Base-by-base conservation (phyloP, 2,888 invertebrate species). In the Andrena bicolor region DNA sequence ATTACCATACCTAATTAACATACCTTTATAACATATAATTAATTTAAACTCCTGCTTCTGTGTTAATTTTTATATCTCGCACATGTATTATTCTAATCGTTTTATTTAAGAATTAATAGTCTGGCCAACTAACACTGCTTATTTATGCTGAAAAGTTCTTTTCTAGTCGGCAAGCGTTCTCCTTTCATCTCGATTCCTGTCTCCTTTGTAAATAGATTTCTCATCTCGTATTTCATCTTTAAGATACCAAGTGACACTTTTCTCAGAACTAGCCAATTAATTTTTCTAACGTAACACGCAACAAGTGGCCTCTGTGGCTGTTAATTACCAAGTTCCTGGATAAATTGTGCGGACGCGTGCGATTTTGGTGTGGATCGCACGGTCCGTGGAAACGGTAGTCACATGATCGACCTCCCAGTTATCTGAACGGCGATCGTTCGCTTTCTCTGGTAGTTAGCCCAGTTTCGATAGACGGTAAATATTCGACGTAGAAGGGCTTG, bases 381-480 rank as follows among this genome's bases (percentile, higher is more conserved):
- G 53, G 30, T 64, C 35, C 64, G 70, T 76, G 81, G 72, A 81
- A 80, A 68, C 72, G 32, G 82, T 69, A 64, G 70, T 84, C 81
- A 56, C 76, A 78, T 76, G 74, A 82, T 86, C 76, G 69, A 74
- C 51, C 72, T 65, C 74, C 78, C 51, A 68, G 61, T 88, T 86
- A 87, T 88, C 75, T 41, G 61, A 10, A 26, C 35, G 64, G 53
- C 72, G 76, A 86, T 86, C 83, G 75, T 81, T 88, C 81, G 80
- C 87, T 88, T 88, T 88, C 88, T 86, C 87, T 76, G 74, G 60
- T 76, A 77, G 85, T 87, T 87, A 82, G 75, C 80, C 83, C 82
- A 83, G 65, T 84, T 88, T 85, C 83, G 76, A 79, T 80, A 72
- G 76, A 76, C 65, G 80, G 82, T 76, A 84, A 80, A 85, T 71